Evolutionary conservation across 2,113 vertebrate genomes (phyloP).

Genomic region (Psephotus haematonotus): DNA sequence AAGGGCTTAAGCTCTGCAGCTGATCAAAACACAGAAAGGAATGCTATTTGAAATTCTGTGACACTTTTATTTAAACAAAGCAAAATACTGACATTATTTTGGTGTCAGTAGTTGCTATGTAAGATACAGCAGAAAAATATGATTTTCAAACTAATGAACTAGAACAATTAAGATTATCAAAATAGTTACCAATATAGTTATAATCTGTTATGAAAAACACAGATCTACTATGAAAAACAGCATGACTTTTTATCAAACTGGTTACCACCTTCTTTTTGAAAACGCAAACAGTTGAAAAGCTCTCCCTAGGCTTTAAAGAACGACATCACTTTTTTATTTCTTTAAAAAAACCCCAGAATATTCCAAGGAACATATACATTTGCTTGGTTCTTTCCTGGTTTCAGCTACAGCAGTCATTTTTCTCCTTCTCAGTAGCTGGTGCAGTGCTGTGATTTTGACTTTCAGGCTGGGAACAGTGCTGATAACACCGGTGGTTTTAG

Average conservation of each 20-base stretch:
- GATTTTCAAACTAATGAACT: background rate
- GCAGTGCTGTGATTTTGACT: background rate
- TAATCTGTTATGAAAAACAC: background rate
- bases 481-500: background rate
- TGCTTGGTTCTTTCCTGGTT: background rate
- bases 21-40: background rate
- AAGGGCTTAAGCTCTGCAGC: background rate
- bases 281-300: background rate
- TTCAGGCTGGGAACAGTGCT: background rate
- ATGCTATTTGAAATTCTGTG: background rate
- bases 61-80: background rate
- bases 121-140: background rate
- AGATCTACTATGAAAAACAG: background rate
- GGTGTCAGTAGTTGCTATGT: background rate
- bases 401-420: background rate
- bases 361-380: background rate
- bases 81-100: background rate
- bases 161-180: background rate
- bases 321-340: background rate
- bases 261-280: background rate
- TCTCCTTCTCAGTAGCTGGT: background rate
- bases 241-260: background rate
- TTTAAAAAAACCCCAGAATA: fast-evolving
- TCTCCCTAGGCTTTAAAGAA: background rate
- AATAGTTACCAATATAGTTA: background rate